Percentiles rank a stretch among this genome's conserved stretches.
Conservation (phyloP, 2,797 vertebrate genomes). For the Margarornis squamiger region DNA sequence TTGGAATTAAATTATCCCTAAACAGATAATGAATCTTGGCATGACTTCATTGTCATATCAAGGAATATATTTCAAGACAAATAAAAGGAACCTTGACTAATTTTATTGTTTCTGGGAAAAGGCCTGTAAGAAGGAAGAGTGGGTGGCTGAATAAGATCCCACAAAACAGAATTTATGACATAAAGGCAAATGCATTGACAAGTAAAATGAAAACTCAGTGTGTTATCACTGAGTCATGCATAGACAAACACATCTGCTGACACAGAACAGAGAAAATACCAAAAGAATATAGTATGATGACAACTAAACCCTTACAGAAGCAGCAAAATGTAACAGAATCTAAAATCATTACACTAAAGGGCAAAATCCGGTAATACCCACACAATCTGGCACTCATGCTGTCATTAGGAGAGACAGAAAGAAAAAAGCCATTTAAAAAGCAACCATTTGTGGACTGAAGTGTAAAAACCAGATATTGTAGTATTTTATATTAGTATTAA, state of each 20-base stretch:
- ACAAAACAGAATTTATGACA: constrained; percentile 11
- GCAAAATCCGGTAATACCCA: neutral
- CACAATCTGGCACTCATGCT: neutral
- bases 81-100: constrained; percentile 16
- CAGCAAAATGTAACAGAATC: neutral
- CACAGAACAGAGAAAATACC: neutral
- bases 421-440: neutral
- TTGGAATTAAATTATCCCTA: neutral
- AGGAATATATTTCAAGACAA: constrained; percentile 15
- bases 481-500: neutral
- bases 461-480: neutral
- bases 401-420: neutral
- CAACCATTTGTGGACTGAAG: neutral
- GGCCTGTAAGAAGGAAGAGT: neutral
- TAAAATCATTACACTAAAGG: neutral
- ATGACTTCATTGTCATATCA: neutral
- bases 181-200: neutral
- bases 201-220: constrained; percentile 1
- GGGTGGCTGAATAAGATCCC: constrained; percentile 35
- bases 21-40: neutral
- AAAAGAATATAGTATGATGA: neutral
- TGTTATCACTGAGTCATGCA: constrained; percentile 22
- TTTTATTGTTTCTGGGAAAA: constrained; percentile 34
- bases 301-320: neutral
- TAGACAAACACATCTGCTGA: neutral